Evolutionary conservation across 2,797 vertebrate species (phyloP).

Genomic region (Heteromormyrus szaboi): DNA sequence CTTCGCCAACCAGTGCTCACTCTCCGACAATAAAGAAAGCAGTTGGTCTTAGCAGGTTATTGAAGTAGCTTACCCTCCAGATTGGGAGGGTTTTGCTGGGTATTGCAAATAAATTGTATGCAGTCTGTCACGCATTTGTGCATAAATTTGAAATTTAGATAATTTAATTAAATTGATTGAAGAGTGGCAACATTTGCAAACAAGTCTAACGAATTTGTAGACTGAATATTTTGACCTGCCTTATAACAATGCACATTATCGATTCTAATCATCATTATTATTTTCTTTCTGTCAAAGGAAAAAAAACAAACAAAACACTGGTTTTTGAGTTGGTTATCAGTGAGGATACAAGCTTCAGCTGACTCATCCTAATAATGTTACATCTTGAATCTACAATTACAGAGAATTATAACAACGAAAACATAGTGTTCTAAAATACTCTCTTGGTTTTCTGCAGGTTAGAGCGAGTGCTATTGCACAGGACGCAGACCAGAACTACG

Average conservation of each 20-base stretch:
- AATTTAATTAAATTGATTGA: background rate
- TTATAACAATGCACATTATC: background rate
- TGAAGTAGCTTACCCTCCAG: background rate
- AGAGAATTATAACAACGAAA: background rate
- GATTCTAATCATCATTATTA: background rate
- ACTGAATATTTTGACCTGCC: background rate
- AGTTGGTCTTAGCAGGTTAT: background rate
- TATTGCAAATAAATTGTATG: background rate
- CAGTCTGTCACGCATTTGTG: background rate
- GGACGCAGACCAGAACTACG: constrained; percentile 74
- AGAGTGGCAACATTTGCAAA: background rate
- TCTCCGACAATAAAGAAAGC: background rate
- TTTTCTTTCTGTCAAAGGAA: background rate
- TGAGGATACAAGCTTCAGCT: background rate
- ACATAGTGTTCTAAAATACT: background rate
- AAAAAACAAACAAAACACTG: background rate
- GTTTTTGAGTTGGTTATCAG: background rate
- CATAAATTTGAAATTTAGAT: background rate
- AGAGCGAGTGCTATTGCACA: constrained; percentile 73
- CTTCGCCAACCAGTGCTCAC: background rate
- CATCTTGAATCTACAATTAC: background rate
- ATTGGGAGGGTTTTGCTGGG: background rate
- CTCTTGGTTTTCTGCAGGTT: constrained; percentile 47
- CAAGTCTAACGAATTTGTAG: background rate
- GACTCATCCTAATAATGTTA: background rate